Evolutionary conservation across 2,888 invertebrate species (phyloP), one percentile per base, ranked within the genome.

Genomic region (Tiphia femorata): DNA sequence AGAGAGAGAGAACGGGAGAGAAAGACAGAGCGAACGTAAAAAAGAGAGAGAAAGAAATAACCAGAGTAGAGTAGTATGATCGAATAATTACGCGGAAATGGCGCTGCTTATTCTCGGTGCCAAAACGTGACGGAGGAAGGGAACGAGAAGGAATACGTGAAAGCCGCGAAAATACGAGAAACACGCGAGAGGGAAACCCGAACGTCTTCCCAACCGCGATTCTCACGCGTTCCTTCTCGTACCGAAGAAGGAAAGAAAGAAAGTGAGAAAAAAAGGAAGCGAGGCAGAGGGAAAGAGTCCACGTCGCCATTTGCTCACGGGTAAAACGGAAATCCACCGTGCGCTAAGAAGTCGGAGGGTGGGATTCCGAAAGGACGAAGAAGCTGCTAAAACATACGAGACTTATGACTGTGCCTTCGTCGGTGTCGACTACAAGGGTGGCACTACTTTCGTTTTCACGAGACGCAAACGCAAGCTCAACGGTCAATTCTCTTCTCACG

Each of bases 361-460:
- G 29, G 54, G 41, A 37, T 27, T 43, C 29, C 30, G 23, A 47
- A 55, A 38, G 27, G 19, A 27, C 27, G 16, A 49, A 41, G 33
- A 56, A 55, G 50, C 62, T 59, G 54, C 60, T 58, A 58, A 64
- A 65, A 63, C 58, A 58, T 69, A 69, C 72, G 76, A 80, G 77
- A 80, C 78, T 78, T 78, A 79, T 70, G 73, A 79, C 72, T 79
- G 82, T 81, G 82, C 82, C 83, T 83, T 82, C 77, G 79, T 78
- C 75, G 71, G 74, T 74, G 76, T 69, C 70, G 70, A 65, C 65
- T 70, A 65, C 63, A 17, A 27, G 27, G 67, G 59, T 61, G 69
- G 68, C 73, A 64, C 69, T 75, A 70, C 66, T 70, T 72, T 72
- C 68, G 63, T 71, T 72, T n/a, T n/a, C n/a, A n/a, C n/a, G n/a